Percentiles rank a stretch among this genome's conserved stretches.
These are phyloP conservation scores for Ageneiosus marmoratus DNA, from an alignment of 2,113 vertebrate species.

Conservation along the genomic window DNA sequence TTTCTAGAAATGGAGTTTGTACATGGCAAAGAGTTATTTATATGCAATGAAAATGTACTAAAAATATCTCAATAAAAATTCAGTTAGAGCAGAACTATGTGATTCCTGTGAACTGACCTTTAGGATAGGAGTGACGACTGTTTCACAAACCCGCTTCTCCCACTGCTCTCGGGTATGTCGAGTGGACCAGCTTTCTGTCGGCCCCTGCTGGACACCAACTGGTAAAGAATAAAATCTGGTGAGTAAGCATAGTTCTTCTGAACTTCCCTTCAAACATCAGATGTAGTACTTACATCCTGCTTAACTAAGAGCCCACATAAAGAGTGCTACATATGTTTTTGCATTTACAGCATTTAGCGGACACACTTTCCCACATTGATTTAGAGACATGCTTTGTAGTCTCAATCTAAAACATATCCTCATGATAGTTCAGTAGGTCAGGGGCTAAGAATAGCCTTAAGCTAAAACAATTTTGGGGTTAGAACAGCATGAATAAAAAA, in stretches of 20 bases:
- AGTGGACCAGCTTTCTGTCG: conserved; percentile 55
- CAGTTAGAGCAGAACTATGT: not conserved
- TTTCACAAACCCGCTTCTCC: conserved; percentile 65
- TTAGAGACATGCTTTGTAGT: not conserved
- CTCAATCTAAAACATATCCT: not conserved
- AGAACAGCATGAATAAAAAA: not conserved
- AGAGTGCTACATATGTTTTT: not conserved
- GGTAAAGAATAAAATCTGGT: not conserved
- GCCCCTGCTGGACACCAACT: conserved; percentile 39
- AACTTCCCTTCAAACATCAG: not conserved
- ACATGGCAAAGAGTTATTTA: not conserved
- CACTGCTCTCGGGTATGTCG: conserved; percentile 60
- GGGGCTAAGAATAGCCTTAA: not conserved
- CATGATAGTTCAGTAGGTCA: not conserved
- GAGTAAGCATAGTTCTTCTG: not conserved
- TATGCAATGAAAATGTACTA: not conserved
- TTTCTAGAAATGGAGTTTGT: too few relatives aligned
- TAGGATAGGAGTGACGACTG: conserved; percentile 63
- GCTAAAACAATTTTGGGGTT: not conserved
- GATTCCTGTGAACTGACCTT: conserved; percentile 49
- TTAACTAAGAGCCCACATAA: not conserved
- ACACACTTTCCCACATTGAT: not conserved
- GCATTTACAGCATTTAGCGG: too few relatives aligned
- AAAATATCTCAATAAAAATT: not conserved
- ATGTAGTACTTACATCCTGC: not conserved